phyloP scores from a whole-genome alignment of 2,797 vertebrate genomes.

The Melanotaenia parkinsoni region DNA sequence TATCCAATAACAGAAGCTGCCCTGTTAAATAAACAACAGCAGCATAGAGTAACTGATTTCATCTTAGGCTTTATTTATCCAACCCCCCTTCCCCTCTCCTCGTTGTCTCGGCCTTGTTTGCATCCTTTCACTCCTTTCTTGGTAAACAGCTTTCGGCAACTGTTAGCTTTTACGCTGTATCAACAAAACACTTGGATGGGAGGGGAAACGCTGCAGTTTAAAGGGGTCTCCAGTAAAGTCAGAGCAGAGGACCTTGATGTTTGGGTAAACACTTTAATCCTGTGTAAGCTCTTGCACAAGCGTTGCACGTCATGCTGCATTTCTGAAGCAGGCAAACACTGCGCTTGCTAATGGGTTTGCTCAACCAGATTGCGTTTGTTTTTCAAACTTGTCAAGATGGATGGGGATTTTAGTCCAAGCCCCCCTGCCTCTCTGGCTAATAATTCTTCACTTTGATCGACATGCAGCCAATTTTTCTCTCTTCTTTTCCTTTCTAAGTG shows the following conservation, averaged over 20 bases:
- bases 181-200: constrained; percentile 62
- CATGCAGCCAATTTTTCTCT: constrained; percentile 30
- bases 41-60: constrained; percentile 37
- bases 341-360: constrained; percentile 74
- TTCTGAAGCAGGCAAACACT: constrained; percentile 71
- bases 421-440: constrained; percentile 54
- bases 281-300: constrained; percentile 73
- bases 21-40: constrained; percentile 43
- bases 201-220: constrained; percentile 32
- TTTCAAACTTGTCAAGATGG: constrained; percentile 63
- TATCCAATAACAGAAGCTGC: constrained; percentile 39
- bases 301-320: constrained; percentile 57
- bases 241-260: constrained; percentile 72
- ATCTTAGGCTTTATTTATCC: constrained; percentile 55
- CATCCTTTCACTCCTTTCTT: constrained; percentile 46
- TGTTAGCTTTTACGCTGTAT: constrained; percentile 65
- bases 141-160: constrained; percentile 55
- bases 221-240: constrained; percentile 60
- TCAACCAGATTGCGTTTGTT: constrained; percentile 74
- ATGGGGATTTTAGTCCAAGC: constrained; percentile 63
- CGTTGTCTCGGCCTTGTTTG: constrained; percentile 60
- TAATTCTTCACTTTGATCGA: constrained; percentile 54
- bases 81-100: constrained; percentile 19
- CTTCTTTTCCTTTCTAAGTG: constrained; percentile 26
- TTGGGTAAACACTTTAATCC: constrained; percentile 83